These are phyloP conservation scores for Rhaphigaster nebulosa DNA, from an alignment of 2,888 invertebrate species.

Conservation along the genomic window DNA sequence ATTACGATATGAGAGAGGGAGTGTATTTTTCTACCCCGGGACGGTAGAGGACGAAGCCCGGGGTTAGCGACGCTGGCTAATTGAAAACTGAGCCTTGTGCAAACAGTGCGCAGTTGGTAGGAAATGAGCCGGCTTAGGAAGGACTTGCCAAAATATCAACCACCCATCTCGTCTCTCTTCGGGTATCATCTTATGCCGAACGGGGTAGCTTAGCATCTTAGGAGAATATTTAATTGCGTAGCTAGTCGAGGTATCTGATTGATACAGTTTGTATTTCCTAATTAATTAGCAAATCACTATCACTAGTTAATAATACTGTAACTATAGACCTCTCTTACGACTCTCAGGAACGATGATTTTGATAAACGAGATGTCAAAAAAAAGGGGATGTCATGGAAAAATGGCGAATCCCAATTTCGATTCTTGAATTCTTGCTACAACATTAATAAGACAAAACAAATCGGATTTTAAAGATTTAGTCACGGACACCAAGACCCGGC, in stretches of 20 bases:
- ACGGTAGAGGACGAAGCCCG: not conserved
- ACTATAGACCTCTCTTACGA: too few species aligned
- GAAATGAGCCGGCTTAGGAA: slow-evolving; percentile 2
- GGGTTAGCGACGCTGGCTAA: slow-evolving; percentile 6
- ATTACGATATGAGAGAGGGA: slow-evolving; percentile 29
- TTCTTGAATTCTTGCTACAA: too few species aligned
- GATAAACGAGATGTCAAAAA: too few species aligned
- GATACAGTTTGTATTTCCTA: too few species aligned
- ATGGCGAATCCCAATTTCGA: too few species aligned
- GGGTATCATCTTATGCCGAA: not conserved
- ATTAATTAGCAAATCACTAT: too few species aligned
- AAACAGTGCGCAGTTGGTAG: not conserved
- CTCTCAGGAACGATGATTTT: too few species aligned
- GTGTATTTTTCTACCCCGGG: not conserved
- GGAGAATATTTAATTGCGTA: not conserved
- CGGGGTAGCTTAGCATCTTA: not conserved
- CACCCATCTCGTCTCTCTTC: not conserved
- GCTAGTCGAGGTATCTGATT: not conserved
- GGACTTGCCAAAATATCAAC: not conserved
- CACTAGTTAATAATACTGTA: too few species aligned
- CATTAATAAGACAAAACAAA: too few species aligned
- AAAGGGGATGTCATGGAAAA: too few species aligned
- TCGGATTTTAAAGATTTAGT: too few species aligned
- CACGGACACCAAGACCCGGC: too few species aligned
- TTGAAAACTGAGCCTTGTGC: slow-evolving; percentile 11